Conservation (phyloP, 1,140 invertebrate species). For the Lucilia sericata region DNA sequence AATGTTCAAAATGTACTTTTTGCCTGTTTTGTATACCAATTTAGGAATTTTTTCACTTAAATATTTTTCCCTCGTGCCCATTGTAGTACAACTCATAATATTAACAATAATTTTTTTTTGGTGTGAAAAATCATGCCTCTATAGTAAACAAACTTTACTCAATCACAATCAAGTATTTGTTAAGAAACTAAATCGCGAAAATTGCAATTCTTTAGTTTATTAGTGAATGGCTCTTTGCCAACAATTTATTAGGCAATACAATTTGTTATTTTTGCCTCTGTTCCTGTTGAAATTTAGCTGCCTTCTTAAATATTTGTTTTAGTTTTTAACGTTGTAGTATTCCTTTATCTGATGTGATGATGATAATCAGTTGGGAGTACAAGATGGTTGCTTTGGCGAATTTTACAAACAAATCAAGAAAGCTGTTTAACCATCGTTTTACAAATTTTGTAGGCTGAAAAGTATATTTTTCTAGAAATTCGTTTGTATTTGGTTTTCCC, state of each 20-base stretch:
- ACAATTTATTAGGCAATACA: not conserved
- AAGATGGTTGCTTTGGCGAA: not conserved
- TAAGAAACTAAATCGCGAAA: not conserved
- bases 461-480: not conserved
- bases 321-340: not conserved
- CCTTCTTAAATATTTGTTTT: not conserved
- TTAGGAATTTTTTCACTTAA: too few relatives aligned
- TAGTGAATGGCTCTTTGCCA: not conserved
- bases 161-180: conserved; percentile 33
- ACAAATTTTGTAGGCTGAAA: not conserved
- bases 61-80: too few relatives aligned
- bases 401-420: not conserved
- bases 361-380: not conserved
- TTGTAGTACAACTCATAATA: not conserved
- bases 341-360: not conserved
- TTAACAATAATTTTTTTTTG: not conserved
- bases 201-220: not conserved
- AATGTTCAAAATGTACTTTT: too few relatives aligned
- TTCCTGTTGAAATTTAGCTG: not conserved
- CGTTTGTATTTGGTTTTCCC: not conserved
- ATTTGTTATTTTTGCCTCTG: not conserved
- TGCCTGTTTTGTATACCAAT: too few relatives aligned
- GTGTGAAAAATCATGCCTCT: not conserved
- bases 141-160: conserved; percentile 1
- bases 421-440: not conserved